These are phyloP conservation scores for Sinotaia quadrata DNA, from an alignment of 2,888 invertebrate species.

Conservation along the genomic window DNA sequence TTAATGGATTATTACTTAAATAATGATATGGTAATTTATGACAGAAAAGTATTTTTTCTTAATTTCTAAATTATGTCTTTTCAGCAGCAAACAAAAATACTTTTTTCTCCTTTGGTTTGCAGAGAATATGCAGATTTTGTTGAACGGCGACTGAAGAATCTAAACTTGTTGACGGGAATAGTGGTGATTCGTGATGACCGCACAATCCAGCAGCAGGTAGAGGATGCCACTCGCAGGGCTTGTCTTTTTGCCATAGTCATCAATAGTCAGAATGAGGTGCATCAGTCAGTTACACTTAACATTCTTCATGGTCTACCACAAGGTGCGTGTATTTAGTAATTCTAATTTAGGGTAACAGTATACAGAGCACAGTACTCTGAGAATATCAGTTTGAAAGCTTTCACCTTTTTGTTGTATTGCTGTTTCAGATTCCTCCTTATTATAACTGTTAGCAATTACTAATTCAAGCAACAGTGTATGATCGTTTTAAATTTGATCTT, in stretches of 20 bases:
- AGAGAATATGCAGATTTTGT: constrained; percentile 86
- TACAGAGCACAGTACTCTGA: too few species aligned
- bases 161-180: constrained; percentile 83
- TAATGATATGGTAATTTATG: not conserved
- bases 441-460: too few species aligned
- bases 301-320: constrained; percentile 88
- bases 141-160: constrained; percentile 83
- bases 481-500: too few species aligned
- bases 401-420: constrained; percentile 28
- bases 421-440: not conserved
- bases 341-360: not conserved
- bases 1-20: not conserved
- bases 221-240: constrained; percentile 90
- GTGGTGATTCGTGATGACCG: constrained; percentile 94
- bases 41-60: not conserved
- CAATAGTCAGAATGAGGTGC: constrained; percentile 87
- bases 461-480: too few species aligned
- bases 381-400: constrained; percentile 6
- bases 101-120: not conserved
- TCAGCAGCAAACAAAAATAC: too few species aligned
- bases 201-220: constrained; percentile 82
- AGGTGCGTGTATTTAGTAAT: constrained; percentile 76
- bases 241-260: constrained; percentile 91
- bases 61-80: too few species aligned
- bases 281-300: constrained; percentile 89